phyloP scores from a whole-genome alignment of 2,113 vertebrate species.

The Phrynosoma blainvillii region DNA sequence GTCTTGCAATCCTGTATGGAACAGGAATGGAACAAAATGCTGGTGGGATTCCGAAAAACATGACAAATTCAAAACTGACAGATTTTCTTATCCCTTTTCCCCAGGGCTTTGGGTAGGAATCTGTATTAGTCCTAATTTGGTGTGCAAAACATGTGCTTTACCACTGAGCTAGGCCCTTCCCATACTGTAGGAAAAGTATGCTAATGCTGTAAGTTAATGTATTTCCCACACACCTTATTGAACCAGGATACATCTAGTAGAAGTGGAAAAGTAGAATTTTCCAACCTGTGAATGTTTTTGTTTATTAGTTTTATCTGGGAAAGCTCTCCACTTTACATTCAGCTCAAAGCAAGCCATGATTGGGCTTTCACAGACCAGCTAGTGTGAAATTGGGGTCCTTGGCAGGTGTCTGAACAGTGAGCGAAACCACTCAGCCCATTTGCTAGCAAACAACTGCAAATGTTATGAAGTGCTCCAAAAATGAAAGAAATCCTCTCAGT shows the following conservation, averaged over 20 bases:
- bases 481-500: background rate
- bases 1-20: too few species aligned
- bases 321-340: background rate
- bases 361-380: slow-evolving; percentile 19
- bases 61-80: too few species aligned
- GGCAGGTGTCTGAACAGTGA: background rate
- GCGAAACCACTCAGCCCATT: background rate
- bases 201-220: background rate
- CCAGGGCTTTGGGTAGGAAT: too few species aligned
- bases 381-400: slow-evolving; percentile 24
- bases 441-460: background rate
- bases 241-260: background rate
- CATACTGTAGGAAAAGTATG: background rate
- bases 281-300: background rate
- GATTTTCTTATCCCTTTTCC: too few species aligned
- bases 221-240: background rate
- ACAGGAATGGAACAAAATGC: too few species aligned
- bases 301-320: background rate
- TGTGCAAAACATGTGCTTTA: background rate
- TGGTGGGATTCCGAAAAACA: too few species aligned
- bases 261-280: slow-evolving; percentile 21
- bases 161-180: background rate
- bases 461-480: background rate
- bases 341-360: background rate
- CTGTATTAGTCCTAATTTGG: background rate